Conservation (phyloP, 2,888 invertebrate genomes). For the Mesoligia furuncula region DNA sequence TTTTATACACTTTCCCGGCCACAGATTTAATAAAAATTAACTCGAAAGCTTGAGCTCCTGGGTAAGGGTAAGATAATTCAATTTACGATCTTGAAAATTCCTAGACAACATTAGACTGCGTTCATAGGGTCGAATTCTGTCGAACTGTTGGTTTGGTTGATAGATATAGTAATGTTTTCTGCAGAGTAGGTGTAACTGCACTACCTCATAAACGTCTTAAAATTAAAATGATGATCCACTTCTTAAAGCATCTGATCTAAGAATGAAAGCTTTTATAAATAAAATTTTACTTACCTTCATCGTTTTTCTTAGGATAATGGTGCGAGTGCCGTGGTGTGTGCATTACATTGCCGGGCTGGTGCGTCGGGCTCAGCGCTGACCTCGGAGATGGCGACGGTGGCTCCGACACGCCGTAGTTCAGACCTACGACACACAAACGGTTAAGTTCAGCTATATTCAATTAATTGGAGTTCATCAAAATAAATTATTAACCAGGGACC, state of each 20-base stretch:
- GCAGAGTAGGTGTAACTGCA: neutral
- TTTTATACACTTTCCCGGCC: neutral
- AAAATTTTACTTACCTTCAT: conserved; percentile 88
- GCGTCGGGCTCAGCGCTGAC: conserved; percentile 88
- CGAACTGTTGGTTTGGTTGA: neutral
- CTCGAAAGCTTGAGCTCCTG: neutral
- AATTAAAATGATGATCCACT: neutral
- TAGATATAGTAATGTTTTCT: neutral
- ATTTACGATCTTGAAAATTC: neutral
- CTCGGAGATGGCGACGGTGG: conserved; percentile 89
- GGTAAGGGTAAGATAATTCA: too few relatives aligned
- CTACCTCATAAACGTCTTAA: neutral
- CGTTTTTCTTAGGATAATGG: conserved; percentile 92
- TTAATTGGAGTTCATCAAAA: neutral
- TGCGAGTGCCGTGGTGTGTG: conserved; percentile 90
- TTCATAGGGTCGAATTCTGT: neutral
- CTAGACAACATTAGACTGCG: neutral
- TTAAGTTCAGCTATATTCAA: neutral
- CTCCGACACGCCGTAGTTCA: conserved; percentile 88
- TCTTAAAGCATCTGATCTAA: neutral
- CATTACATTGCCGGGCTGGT: conserved; percentile 85
- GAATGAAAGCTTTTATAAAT: neutral
- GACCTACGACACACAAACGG: conserved; percentile 72
- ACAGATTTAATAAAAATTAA: neutral
- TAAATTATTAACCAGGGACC: neutral